Conservation (phyloP, 2,113 vertebrate genomes). For the Pluvialis apricaria region DNA sequence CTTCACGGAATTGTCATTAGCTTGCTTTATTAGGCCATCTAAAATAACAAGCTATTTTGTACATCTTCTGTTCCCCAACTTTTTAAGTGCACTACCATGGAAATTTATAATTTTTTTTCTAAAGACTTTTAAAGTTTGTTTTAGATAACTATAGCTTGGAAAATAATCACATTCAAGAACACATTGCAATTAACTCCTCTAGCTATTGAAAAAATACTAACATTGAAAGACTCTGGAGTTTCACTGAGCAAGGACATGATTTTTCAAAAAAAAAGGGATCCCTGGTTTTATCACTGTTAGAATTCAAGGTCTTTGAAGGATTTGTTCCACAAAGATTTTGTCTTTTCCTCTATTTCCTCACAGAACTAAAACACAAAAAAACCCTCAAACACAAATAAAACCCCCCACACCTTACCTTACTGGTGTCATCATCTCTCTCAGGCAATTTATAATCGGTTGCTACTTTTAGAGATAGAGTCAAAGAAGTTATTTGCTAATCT, state of each 20-base stretch:
- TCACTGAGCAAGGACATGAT: neutral
- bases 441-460: neutral
- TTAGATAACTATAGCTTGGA: neutral
- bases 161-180: neutral
- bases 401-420: neutral
- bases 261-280: neutral
- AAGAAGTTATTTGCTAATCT: neutral
- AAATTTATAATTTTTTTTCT: neutral
- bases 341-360: neutral
- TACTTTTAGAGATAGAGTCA: neutral
- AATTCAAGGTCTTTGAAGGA: neutral
- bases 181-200: neutral
- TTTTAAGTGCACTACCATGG: neutral
- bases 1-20: neutral
- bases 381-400: fast-evolving
- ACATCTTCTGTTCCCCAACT: neutral
- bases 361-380: neutral
- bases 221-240: neutral
- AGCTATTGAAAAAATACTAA: neutral
- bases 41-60: neutral
- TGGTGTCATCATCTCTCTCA: neutral
- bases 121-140: neutral
- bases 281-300: neutral
- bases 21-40: neutral
- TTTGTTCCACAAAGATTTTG: neutral